A percentile compares a stretch with the other conserved stretches of the same genome.
phyloP scores from a whole-genome alignment of 2,113 vertebrate species.

The Chelonoidis abingdonii region DNA sequence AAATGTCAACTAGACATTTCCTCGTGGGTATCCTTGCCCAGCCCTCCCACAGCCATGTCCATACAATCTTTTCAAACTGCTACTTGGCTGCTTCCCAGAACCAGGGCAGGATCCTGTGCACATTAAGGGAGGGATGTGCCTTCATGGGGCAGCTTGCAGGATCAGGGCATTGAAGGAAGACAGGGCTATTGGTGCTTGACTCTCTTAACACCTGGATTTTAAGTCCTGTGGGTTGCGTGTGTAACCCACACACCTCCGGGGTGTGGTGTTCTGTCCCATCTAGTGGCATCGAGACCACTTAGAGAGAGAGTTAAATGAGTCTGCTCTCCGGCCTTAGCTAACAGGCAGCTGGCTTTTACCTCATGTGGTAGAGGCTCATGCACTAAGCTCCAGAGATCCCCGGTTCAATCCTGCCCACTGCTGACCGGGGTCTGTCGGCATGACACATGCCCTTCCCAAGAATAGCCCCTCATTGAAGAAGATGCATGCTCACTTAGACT shows the following conservation, averaged over 20 bases:
- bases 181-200: background rate
- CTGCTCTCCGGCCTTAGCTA: too few relatives aligned
- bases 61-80: background rate
- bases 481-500: fast-evolving
- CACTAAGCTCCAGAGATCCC: too few relatives aligned
- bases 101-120: background rate
- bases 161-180: background rate
- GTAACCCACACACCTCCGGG: too few relatives aligned
- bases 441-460: background rate
- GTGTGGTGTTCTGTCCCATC: too few relatives aligned
- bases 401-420: too few relatives aligned
- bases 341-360: too few relatives aligned
- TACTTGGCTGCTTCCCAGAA: background rate
- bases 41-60: background rate
- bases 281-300: too few relatives aligned
- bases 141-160: background rate
- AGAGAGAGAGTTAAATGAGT: too few relatives aligned
- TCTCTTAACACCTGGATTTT: background rate
- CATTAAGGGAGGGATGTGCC: background rate
- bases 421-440: too few relatives aligned
- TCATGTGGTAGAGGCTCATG: too few relatives aligned
- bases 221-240: background rate
- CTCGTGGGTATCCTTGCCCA: background rate
- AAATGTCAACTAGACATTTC: background rate
- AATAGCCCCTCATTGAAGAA: background rate